Base-by-base conservation (phyloP, 2,113 vertebrate genomes). In the Thryonomys swinderianus region DNA sequence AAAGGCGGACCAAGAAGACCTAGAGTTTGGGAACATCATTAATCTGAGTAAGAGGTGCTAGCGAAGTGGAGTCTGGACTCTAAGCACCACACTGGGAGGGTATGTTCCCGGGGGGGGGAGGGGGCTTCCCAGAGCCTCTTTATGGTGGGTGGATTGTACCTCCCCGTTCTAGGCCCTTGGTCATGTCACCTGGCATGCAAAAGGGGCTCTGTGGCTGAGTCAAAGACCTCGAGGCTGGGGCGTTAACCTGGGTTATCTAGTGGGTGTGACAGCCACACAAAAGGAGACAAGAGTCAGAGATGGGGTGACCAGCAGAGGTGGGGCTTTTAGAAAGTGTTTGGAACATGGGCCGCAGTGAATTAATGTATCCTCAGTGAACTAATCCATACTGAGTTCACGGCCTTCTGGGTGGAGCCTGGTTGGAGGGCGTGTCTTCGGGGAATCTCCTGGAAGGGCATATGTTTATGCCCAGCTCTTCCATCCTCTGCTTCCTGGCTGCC, bases 271-370 rank as follows among this genome's bases (percentile, higher is more conserved):
- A 8, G n/a, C 14, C 55, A 32, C 78, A n/a, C 10, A 1, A 5
- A 61, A 40, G 9, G 4, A 32, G 23, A 16, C 21, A 10, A 21
- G 21, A 16, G 42, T 27, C 6, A 20, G 11, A 73, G 27, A 9
- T 4, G 23, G 0, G 67, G 20, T 4, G 6, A 32, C 5, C 7
- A 13, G 64, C 37, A 1, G n/a, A 79, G 32, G 6, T 9, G 42
- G 40, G 40, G 9, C 25, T 17, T 45, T 74, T 45, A 48, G 71
- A 30, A 74, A 45, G 42, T 30, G 25, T 30, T 76, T 48, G 30
- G 73, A 48, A 45, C 27, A 48, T 9, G 13, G 73, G 16, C 27
- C 7, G 25, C 25, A n/a, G n/a, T n/a, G n/a, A n/a, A n/a, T n/a
- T n/a, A n/a, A n/a, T 18, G 14, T 3, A 45, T 9, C 30, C 42